These are phyloP conservation scores for Ptychochromis oligacanthus DNA, from an alignment of 2,113 vertebrate genomes.

Conservation along the genomic window DNA sequence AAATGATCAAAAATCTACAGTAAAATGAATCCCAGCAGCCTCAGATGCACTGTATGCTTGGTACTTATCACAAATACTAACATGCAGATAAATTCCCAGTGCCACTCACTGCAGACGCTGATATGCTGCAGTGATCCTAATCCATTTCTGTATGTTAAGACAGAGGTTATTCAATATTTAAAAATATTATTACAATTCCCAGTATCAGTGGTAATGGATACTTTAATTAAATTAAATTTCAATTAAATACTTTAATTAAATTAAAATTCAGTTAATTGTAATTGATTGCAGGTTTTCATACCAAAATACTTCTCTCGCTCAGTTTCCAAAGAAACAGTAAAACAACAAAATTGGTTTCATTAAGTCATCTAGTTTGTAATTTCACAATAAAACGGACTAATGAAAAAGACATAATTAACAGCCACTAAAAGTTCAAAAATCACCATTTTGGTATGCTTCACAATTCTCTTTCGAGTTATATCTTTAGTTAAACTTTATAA, in stretches of 20 bases:
- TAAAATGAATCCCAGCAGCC: not conserved
- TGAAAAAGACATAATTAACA: not conserved
- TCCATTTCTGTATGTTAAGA: not conserved
- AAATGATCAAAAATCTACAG: not conserved
- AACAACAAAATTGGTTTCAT: not conserved
- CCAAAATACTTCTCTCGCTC: not conserved
- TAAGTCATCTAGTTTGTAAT: not conserved
- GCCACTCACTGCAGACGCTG: not conserved
- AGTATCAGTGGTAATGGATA: not conserved
- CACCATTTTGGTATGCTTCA: not conserved
- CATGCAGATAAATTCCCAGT: not conserved
- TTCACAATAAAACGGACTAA: not conserved
- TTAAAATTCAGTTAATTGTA: not conserved
- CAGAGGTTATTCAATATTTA: not conserved
- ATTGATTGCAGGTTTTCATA: not conserved
- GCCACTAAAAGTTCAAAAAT: not conserved
- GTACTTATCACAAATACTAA: not conserved
- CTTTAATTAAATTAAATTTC: not conserved
- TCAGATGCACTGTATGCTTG: not conserved
- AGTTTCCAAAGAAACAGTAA: slow-evolving; percentile 1
- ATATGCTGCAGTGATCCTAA: not conserved
- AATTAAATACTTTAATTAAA: not conserved
- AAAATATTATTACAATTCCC: not conserved
- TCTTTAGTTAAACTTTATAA: not conserved
- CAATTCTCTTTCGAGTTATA: not conserved